phyloP scores from a whole-genome alignment of 2,888 invertebrate genomes.

The Halictus ligatus region DNA sequence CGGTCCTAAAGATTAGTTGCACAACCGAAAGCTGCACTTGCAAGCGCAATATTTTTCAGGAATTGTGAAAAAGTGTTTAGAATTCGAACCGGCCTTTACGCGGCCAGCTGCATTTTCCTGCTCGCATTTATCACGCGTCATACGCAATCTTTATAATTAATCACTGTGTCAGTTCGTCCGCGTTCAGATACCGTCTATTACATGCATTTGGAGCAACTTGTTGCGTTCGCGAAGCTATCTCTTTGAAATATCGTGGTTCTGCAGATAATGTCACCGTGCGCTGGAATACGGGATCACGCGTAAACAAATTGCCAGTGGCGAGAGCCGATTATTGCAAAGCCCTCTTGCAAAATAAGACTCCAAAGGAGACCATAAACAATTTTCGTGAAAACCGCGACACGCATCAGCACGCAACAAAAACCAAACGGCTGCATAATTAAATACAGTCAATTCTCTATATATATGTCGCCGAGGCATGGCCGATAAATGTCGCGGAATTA shows the following conservation, averaged over 20 bases:
- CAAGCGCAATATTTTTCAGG: background rate
- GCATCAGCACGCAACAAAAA: background rate
- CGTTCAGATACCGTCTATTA: conserved; percentile 72
- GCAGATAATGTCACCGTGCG: conserved; percentile 54
- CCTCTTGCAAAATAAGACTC: background rate
- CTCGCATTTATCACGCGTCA: conserved; percentile 50
- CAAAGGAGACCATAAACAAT: background rate
- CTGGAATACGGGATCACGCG: conserved; percentile 44
- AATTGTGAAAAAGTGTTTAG: conserved; percentile 1
- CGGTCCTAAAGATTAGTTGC: background rate
- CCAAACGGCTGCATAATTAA: background rate
- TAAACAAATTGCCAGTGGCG: conserved; percentile 9
- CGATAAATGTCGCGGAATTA: no score
- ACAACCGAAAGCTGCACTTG: background rate
- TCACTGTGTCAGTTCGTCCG: conserved; percentile 68
- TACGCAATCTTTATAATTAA: conserved; percentile 73
- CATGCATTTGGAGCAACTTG: conserved; percentile 75
- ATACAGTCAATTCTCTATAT: no score
- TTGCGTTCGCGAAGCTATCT: conserved; percentile 73
- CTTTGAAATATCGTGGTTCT: conserved; percentile 69
- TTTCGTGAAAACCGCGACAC: background rate
- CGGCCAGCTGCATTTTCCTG: conserved; percentile 17
- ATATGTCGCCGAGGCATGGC: no score
- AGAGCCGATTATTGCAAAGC: no score
- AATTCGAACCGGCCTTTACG: conserved; percentile 23